phyloP scores from a whole-genome alignment of 2,113 vertebrate genomes.

The Ailuropoda melanoleuca region DNA sequence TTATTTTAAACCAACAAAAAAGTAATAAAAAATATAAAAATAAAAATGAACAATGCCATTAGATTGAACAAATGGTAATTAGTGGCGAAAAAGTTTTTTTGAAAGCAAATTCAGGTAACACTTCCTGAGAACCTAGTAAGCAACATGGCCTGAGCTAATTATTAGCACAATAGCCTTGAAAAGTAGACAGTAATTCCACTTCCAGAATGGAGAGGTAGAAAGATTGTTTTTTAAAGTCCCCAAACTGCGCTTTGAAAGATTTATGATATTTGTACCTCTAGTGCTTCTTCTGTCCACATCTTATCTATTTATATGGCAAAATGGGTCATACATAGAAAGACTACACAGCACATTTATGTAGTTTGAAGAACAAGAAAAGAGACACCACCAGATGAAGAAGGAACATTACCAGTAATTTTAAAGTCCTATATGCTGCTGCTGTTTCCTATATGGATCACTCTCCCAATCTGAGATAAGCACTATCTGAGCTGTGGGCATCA shows the following conservation, averaged over 20 bases:
- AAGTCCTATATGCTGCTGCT: not conserved
- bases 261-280: not conserved
- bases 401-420: not conserved
- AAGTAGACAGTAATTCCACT: not conserved
- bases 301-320: not conserved
- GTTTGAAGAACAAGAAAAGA: not conserved
- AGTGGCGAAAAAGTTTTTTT: not conserved
- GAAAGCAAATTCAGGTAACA: not conserved
- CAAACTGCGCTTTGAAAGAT: not conserved
- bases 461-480: not conserved
- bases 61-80: not conserved
- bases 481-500: not conserved
- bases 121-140: not conserved
- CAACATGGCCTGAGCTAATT: not conserved
- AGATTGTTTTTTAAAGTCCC: not conserved
- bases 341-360: not conserved
- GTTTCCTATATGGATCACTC: not conserved
- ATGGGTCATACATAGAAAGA: not conserved
- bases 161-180: not conserved
- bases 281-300: not conserved
- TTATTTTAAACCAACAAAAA: not conserved
- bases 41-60: not conserved
- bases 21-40: not conserved
- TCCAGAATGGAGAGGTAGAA: not conserved
- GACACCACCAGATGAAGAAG: not conserved